phyloP scores from a whole-genome alignment of 2,797 vertebrate genomes.

The Corythornis leucogaster region DNA sequence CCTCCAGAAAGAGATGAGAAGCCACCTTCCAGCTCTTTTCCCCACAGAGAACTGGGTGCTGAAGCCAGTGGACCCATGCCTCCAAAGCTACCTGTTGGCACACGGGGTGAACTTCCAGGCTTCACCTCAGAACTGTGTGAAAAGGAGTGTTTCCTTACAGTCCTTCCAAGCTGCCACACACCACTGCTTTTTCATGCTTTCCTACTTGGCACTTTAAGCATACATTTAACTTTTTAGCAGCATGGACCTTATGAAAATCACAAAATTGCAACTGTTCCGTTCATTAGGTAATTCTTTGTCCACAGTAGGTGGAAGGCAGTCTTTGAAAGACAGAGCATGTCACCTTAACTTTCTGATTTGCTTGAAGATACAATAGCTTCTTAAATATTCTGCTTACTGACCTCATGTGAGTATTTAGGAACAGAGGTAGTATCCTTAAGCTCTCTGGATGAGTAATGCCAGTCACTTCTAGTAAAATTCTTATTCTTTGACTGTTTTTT shows the following conservation, averaged over 20 bases:
- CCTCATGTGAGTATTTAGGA: neutral
- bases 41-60: neutral
- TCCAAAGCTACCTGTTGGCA: neutral
- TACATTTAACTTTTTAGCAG: neutral
- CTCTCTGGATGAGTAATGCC: neutral
- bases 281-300: neutral
- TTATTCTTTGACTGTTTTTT: neutral
- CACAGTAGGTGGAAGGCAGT: neutral
- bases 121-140: neutral
- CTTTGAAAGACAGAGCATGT: neutral
- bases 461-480: neutral
- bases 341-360: neutral
- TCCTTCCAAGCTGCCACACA: neutral
- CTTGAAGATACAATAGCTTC: neutral
- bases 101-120: neutral
- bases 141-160: neutral
- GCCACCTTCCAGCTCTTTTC: neutral
- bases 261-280: neutral
- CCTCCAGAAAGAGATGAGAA: neutral
- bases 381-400: neutral
- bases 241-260: neutral
- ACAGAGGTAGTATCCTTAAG: neutral
- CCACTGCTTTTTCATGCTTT: neutral
- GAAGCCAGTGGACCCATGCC: neutral
- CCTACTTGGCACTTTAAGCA: neutral